phyloP scores from a whole-genome alignment of 2,113 vertebrate species.

The Acanthochromis polyacanthus region DNA sequence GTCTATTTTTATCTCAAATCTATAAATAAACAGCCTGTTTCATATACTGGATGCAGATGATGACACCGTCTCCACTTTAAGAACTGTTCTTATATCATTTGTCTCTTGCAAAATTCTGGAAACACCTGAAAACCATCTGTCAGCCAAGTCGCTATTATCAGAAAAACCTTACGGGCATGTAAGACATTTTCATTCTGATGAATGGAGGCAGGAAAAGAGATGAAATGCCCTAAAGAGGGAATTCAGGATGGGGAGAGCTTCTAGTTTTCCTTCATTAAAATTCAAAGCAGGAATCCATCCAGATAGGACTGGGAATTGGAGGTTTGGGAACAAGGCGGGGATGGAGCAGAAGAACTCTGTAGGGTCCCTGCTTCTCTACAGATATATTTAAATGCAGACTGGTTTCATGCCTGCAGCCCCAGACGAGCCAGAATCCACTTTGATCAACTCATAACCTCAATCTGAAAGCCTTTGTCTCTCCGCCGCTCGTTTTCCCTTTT shows the following conservation, averaged over 20 bases:
- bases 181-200: neutral
- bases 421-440: constrained; percentile 43
- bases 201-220: constrained; percentile 25
- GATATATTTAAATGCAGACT: constrained; percentile 58
- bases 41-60: constrained; percentile 19
- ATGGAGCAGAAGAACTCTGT: constrained; percentile 30
- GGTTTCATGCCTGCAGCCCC: constrained; percentile 10
- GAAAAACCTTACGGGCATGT: constrained; percentile 11
- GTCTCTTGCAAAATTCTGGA: constrained; percentile 9
- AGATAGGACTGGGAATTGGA: constrained; percentile 49
- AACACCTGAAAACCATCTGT: constrained; percentile 12
- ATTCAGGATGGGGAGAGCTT: constrained; percentile 9
- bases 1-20: constrained; percentile 63
- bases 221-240: constrained; percentile 22
- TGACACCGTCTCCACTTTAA: constrained; percentile 38
- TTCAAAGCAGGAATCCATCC: constrained; percentile 55
- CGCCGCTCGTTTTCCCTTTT: constrained; percentile 13
- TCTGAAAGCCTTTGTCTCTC: constrained; percentile 50
- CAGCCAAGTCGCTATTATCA: constrained; percentile 18
- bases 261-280: constrained; percentile 53
- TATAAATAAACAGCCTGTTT: constrained; percentile 65
- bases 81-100: constrained; percentile 12
- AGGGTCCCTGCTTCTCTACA: constrained; percentile 22
- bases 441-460: constrained; percentile 38
- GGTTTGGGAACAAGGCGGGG: constrained; percentile 42